Conservation (phyloP, 2,113 vertebrate genomes). For the Notarius lentiginosus region DNA sequence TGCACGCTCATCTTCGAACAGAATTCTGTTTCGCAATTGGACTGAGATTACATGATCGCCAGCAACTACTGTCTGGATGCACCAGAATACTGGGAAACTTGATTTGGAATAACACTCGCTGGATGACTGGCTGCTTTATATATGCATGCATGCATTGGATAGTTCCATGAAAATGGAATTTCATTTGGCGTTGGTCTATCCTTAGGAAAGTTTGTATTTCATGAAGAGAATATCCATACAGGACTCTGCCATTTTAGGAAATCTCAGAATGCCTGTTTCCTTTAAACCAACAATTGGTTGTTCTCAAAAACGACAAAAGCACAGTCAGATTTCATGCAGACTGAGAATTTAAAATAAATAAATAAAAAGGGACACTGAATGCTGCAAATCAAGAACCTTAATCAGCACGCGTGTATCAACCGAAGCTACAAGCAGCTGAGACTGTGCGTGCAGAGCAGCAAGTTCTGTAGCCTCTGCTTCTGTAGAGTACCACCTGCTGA, state of each 20-base stretch:
- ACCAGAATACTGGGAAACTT: neutral
- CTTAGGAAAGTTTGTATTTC: neutral
- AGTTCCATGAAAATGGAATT: neutral
- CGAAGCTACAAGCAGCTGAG: constrained; percentile 10
- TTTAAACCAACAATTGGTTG: neutral
- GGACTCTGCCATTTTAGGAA: neutral
- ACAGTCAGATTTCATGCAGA: constrained; percentile 15
- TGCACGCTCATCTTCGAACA: constrained; percentile 13
- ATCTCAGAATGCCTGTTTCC: neutral
- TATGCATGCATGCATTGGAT: neutral
- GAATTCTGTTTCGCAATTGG: neutral
- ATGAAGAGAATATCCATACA: neutral
- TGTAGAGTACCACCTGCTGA: constrained; percentile 67
- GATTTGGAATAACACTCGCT: neutral
- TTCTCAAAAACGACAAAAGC: neutral
- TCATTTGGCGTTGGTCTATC: neutral
- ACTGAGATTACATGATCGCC: neutral
- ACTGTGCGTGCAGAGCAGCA: neutral
- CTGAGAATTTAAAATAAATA: constrained; percentile 40
- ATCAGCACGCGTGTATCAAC: constrained; percentile 39
- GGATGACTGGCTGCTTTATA: constrained; percentile 13
- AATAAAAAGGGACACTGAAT: constrained; percentile 22
- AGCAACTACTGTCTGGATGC: neutral
- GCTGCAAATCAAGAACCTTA: constrained; percentile 27
- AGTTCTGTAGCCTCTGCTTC: constrained; percentile 39